phyloP scores from a whole-genome alignment of 1,140 invertebrate species.

The Holotrichia oblita region DNA sequence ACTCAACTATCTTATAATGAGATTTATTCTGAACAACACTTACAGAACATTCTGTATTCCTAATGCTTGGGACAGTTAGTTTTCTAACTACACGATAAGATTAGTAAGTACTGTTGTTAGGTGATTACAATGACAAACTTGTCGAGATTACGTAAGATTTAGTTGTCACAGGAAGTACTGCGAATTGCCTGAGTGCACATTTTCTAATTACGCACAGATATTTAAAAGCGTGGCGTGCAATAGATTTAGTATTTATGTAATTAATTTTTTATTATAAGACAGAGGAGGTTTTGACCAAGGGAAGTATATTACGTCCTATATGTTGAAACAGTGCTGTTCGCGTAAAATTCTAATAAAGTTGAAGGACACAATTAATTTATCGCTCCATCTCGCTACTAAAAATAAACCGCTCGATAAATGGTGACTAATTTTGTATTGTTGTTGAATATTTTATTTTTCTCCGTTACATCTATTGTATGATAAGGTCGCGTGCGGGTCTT shows the following conservation, averaged over 20 bases:
- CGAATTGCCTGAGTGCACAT: neutral
- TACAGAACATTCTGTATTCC: too few species aligned
- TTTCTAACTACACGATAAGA: neutral
- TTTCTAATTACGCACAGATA: neutral
- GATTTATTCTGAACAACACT: too few species aligned
- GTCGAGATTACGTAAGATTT: neutral
- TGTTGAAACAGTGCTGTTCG: neutral
- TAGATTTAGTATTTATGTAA: neutral
- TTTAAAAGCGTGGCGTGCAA: neutral
- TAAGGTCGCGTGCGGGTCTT: too few species aligned
- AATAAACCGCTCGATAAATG: constrained; percentile 5
- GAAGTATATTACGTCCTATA: neutral
- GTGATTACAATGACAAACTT: neutral
- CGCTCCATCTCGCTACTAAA: neutral
- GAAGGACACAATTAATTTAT: neutral
- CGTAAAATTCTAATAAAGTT: too few species aligned
- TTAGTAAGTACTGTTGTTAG: neutral
- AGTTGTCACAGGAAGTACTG: neutral
- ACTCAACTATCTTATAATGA: too few species aligned
- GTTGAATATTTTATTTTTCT: neutral
- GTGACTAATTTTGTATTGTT: constrained; percentile 1
- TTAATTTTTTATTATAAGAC: neutral
- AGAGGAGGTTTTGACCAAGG: neutral
- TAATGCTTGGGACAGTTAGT: too few species aligned
- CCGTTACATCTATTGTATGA: neutral